These are phyloP conservation scores for Melieria crassipennis DNA, from an alignment of 2,888 invertebrate species.

Conservation along the genomic window DNA sequence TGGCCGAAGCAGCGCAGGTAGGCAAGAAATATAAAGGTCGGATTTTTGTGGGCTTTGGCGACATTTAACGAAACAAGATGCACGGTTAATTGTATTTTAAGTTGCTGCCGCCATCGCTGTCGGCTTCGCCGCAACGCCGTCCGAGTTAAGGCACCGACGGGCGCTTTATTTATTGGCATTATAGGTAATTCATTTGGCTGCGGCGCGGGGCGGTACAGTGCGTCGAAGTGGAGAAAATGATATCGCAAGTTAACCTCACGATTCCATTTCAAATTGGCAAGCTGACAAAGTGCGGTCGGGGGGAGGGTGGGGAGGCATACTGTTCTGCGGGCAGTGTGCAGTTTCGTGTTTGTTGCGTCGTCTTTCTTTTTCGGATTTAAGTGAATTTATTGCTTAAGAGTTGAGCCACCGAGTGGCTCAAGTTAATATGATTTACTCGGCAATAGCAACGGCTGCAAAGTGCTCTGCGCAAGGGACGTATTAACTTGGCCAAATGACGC, in stretches of 20 bases:
- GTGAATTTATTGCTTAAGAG: neutral
- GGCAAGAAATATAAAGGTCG: neutral
- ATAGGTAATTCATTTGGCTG: slow-evolving; percentile 17
- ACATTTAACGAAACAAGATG: slow-evolving; percentile 31
- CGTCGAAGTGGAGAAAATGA: neutral
- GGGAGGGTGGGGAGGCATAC: no score
- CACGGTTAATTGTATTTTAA: slow-evolving; percentile 54
- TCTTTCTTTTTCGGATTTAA: neutral
- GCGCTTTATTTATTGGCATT: slow-evolving; percentile 30
- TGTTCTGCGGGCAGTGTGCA: no score
- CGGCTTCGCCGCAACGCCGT: neutral
- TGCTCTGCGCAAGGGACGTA: no score
- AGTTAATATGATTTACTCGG: no score
- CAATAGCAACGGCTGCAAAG: no score
- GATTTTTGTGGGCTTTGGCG: slow-evolving; percentile 21
- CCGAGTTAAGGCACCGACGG: neutral
- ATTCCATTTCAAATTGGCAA: no score
- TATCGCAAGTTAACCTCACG: neutral
- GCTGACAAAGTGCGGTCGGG: no score
- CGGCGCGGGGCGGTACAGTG: no score
- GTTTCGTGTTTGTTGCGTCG: no score
- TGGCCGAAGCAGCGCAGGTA: slow-evolving; percentile 35
- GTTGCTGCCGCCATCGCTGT: neutral
- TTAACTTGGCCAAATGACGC: no score
- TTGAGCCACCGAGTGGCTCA: no score